Evolutionary conservation across 1,140 invertebrate genomes (phyloP), one percentile per base, ranked within the genome.

Genomic region (Drosophila biarmipes): DNA sequence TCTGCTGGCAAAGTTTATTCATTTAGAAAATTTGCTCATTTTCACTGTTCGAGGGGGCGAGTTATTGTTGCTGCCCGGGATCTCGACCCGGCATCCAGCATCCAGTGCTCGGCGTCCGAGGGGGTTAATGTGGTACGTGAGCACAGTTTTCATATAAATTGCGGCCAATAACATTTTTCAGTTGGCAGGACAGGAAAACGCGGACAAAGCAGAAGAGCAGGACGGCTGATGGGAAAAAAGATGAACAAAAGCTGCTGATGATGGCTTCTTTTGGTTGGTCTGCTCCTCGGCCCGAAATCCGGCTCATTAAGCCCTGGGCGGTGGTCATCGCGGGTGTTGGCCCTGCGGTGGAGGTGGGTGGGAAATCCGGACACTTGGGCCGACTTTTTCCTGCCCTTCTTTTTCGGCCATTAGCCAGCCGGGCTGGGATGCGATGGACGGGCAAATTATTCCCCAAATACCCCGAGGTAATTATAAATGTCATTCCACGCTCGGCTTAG

Each of bases 381-480:
- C 42, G 49, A 19, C 34, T 48, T 69, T 69, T 69, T 68, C 59
- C 59, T 43, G 35, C 59, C 66, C 43, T 49, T 19, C 42, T 59
- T 53, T 46, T 79, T 38, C 42, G 48, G 75, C 75, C 71, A 87
- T 87, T 87, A 89, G 79, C 62, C 67, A 8, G 19, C n/a, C n/a
- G n/a, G 14, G 35, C 53, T 17, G 34, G 38, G 24, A 31, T 35
- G 51, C 71, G 84, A 86, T 78, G 57, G 74, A 87, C 79, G 82
- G 64, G 66, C 69, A 89, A 87, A 87, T 89, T 84, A 90, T 86
- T 90, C 80, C 76, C 85, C 78, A 91, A 90, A 80, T 80, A 85
- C 90, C 90, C 90, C 56, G 68, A 84, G 90, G 90, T 91, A 91
- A 91, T 91, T 91, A 91, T 91, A 91, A 91, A 87, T 90, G 85